Percentiles rank a stretch among this genome's conserved stretches.
phyloP scores from a whole-genome alignment of 1,140 invertebrate species.

The Trichogramma pretiosum region DNA sequence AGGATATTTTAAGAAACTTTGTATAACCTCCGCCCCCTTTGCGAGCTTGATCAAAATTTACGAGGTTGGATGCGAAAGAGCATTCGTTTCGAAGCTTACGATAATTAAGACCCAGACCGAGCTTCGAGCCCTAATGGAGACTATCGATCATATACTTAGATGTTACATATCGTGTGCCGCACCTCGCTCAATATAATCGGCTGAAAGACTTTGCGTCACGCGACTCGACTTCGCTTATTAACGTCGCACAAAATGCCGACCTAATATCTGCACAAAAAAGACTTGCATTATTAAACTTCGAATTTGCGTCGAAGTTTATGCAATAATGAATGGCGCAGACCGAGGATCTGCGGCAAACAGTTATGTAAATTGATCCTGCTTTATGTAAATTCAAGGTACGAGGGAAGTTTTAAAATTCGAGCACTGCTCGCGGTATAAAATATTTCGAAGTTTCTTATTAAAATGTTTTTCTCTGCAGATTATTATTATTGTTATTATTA shows the following conservation, averaged over 20 bases:
- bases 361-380: slow-evolving; percentile 8
- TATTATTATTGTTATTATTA: too few species aligned
- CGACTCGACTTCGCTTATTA: too few species aligned
- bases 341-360: neutral
- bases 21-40: slow-evolving; percentile 15
- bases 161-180: too few species aligned
- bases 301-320: slow-evolving; percentile 8
- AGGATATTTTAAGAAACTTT: slow-evolving; percentile 25
- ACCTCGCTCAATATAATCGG: too few species aligned
- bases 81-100: too few species aligned
- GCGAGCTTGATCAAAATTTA: slow-evolving; percentile 2
- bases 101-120: slow-evolving; percentile 15
- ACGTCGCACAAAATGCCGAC: too few species aligned
- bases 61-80: too few species aligned
- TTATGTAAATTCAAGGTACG: slow-evolving; percentile 19
- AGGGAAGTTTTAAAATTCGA: slow-evolving; percentile 19
- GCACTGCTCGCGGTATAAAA: slow-evolving; percentile 17
- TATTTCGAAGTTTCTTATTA: slow-evolving; percentile 19
- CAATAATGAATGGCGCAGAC: neutral
- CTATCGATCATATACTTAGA: too few species aligned
- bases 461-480: neutral
- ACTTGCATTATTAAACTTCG: slow-evolving; percentile 17
- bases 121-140: too few species aligned
- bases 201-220: too few species aligned
- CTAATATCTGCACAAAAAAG: too few species aligned